Evolutionary conservation across 2,888 invertebrate genomes (phyloP).

Genomic region (Hydriomena furcata): DNA sequence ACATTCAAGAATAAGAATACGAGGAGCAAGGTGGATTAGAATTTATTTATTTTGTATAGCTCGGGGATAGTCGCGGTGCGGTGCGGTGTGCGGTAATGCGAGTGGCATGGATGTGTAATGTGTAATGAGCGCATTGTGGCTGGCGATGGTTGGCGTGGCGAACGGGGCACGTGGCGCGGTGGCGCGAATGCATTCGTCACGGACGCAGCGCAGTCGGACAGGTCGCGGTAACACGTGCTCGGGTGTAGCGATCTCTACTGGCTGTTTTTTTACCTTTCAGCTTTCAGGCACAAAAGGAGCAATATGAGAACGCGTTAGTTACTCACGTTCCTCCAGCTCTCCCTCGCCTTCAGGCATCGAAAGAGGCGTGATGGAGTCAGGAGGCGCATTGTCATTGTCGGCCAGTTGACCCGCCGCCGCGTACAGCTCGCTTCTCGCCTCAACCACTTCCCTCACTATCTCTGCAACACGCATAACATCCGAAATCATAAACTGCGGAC

Average conservation of each 20-base stretch:
- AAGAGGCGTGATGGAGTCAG: slow-evolving; percentile 21
- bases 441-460: slow-evolving; percentile 90
- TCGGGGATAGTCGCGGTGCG: neutral
- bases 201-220: slow-evolving; percentile 20
- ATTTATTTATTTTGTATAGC: slow-evolving; percentile 1
- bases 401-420: slow-evolving; percentile 60
- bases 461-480: slow-evolving; percentile 72
- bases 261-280: too few species aligned
- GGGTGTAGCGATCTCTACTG: too few species aligned
- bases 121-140: slow-evolving; percentile 53
- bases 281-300: too few species aligned
- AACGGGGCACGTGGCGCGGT: slow-evolving; percentile 53
- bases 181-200: slow-evolving; percentile 45
- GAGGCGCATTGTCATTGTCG: slow-evolving; percentile 30
- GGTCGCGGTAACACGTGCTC: slow-evolving; percentile 11
- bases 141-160: slow-evolving; percentile 29
- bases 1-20: neutral
- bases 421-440: slow-evolving; percentile 87
- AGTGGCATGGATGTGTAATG: slow-evolving; percentile 45
- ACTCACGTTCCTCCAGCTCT: slow-evolving; percentile 39
- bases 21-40: slow-evolving; percentile 5
- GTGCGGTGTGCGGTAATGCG: slow-evolving; percentile 18
- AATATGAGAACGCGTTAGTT: neutral
- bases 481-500: neutral
- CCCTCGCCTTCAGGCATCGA: slow-evolving; percentile 42